phyloP scores from a whole-genome alignment of 2,888 invertebrate species.

The Eupithecia vulgata region DNA sequence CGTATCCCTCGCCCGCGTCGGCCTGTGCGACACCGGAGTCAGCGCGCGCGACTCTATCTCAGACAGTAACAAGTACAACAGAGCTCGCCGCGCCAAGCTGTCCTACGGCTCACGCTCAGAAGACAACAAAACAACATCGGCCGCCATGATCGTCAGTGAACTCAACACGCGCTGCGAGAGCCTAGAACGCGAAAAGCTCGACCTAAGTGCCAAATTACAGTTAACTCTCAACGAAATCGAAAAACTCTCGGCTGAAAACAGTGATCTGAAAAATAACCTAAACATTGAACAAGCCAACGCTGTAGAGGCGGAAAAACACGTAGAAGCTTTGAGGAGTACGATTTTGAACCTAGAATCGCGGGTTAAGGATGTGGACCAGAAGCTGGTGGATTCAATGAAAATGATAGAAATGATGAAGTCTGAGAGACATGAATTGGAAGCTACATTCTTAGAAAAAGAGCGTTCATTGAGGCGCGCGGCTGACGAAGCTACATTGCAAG shows the following conservation, averaged over 20 bases:
- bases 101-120: constrained; percentile 75
- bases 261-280: constrained; percentile 59
- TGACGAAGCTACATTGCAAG: constrained; percentile 88
- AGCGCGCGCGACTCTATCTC: constrained; percentile 59
- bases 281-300: constrained; percentile 56
- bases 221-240: constrained; percentile 65
- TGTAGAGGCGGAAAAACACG: constrained; percentile 58
- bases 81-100: constrained; percentile 72
- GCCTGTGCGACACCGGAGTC: constrained; percentile 75
- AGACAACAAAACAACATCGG: constrained; percentile 77
- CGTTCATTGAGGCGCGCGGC: constrained; percentile 86
- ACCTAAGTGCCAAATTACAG: constrained; percentile 75
- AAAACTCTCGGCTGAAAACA: constrained; percentile 61
- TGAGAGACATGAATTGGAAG: constrained; percentile 73
- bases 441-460: constrained; percentile 77
- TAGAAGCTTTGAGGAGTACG: constrained; percentile 59
- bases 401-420: constrained; percentile 63
- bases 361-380: constrained; percentile 66
- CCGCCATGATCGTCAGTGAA: constrained; percentile 79
- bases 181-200: constrained; percentile 66
- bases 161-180: constrained; percentile 62
- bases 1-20: constrained; percentile 92
- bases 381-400: constrained; percentile 59
- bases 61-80: constrained; percentile 63
- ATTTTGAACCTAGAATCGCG: constrained; percentile 57